A percentile compares a stretch with the other conserved stretches of the same genome.
phyloP scores from a whole-genome alignment of 2,797 vertebrate species.

The Diplodus sargus region DNA sequence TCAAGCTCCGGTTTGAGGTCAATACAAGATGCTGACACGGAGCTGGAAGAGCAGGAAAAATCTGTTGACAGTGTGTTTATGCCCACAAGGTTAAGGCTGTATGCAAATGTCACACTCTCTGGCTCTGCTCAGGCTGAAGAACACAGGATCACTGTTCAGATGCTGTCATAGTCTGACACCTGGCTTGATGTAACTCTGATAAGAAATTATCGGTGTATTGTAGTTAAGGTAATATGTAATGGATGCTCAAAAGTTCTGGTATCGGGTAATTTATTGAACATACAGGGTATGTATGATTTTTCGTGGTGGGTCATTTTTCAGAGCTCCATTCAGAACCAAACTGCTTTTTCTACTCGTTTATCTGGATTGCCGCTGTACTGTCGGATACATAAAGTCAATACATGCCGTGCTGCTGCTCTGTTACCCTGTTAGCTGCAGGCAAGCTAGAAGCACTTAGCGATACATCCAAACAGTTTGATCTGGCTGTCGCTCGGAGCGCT shows the following conservation, averaged over 20 bases:
- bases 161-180: background rate
- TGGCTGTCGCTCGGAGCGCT: background rate
- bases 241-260: background rate
- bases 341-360: background rate
- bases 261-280: background rate
- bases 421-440: background rate
- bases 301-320: background rate
- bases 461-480: background rate
- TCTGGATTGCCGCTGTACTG: background rate
- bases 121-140: too few species aligned
- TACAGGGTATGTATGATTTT: too few species aligned
- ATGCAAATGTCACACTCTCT: background rate
- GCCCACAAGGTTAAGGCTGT: background rate
- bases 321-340: background rate
- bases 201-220: background rate
- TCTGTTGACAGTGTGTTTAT: slow-evolving; percentile 8
- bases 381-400: background rate
- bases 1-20: slow-evolving; percentile 7
- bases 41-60: background rate
- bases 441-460: background rate
- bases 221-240: background rate
- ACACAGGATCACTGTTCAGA: background rate
- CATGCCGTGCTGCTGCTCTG: background rate
- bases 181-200: background rate
- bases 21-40: slow-evolving; percentile 3